These are phyloP conservation scores for Sandelia bainsii DNA, from an alignment of 2,797 vertebrate genomes.

Conservation along the genomic window DNA sequence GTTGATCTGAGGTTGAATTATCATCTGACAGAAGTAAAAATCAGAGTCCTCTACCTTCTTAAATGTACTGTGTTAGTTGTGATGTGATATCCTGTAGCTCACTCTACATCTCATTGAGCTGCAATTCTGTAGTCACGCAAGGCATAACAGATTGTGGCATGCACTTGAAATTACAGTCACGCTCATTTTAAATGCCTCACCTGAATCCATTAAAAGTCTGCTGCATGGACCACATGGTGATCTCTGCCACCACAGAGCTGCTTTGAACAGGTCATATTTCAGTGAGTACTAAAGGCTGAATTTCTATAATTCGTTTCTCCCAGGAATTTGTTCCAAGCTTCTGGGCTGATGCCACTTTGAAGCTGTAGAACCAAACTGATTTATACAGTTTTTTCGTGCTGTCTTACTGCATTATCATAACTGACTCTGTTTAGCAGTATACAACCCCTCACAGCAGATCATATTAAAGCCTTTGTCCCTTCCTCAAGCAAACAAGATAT, in stretches of 20 bases:
- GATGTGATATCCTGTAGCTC: constrained; percentile 52
- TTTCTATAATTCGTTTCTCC: constrained; percentile 62
- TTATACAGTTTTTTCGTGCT: constrained; percentile 52
- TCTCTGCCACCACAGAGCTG: constrained; percentile 59
- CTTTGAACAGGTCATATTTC: constrained; percentile 76
- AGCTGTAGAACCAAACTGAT: constrained; percentile 64
- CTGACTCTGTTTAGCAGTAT: constrained; percentile 37
- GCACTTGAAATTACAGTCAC: constrained; percentile 68
- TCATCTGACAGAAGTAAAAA: constrained; percentile 45
- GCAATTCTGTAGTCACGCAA: constrained; percentile 56
- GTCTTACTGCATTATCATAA: constrained; percentile 66
- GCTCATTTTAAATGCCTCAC: constrained; percentile 68
- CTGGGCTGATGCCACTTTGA: constrained; percentile 58
- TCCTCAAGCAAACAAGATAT: constrained; percentile 22
- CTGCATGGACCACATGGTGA: constrained; percentile 59
- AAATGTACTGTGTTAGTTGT: constrained; percentile 39
- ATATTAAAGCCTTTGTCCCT: constrained; percentile 6
- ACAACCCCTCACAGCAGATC: constrained; percentile 28
- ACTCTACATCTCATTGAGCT: constrained; percentile 46
- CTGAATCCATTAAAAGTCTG: constrained; percentile 71
- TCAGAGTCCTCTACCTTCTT: constrained; percentile 22
- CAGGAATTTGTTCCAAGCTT: constrained; percentile 60
- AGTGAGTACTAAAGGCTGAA: constrained; percentile 41
- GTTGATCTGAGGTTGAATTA: constrained; percentile 47
- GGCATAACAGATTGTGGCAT: constrained; percentile 62